These are phyloP conservation scores for Neopelma chrysocephalum DNA, from an alignment of 2,797 vertebrate genomes.

Conservation along the genomic window DNA sequence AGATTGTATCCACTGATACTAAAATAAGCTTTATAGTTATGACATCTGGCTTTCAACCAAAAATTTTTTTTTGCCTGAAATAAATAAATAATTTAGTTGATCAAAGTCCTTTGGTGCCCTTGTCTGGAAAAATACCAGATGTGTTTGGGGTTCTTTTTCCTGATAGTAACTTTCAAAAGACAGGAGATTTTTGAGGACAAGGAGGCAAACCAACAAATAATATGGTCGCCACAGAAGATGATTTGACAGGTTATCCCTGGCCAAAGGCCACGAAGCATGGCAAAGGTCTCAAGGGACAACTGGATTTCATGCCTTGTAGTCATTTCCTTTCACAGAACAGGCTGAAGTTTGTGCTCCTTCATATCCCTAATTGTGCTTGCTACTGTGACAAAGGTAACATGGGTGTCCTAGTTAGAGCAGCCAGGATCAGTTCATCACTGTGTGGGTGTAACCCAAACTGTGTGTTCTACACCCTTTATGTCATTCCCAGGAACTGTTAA, in stretches of 20 bases:
- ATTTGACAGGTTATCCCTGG: neutral
- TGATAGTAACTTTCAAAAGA: neutral
- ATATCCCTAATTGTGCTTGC: neutral
- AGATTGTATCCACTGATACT: neutral
- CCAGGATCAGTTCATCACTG: too few species aligned
- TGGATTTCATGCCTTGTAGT: neutral
- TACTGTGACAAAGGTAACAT: neutral
- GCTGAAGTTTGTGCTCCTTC: neutral
- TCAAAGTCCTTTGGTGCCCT: neutral
- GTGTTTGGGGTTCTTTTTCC: accelerated
- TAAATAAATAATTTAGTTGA: neutral
- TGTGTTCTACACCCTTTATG: too few species aligned
- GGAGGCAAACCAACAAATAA: neutral
- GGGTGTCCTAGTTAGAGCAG: too few species aligned
- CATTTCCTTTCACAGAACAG: neutral
- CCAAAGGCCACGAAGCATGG: neutral
- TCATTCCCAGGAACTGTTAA: too few species aligned
- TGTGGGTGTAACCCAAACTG: too few species aligned
- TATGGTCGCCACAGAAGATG: neutral
- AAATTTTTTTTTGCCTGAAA: neutral
- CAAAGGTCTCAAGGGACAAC: neutral
- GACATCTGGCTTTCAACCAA: neutral
- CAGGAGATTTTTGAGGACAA: neutral
- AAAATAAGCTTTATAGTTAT: neutral
- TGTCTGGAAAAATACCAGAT: neutral